Conservation (phyloP, 2,797 vertebrate genomes). For the Spea hammondii region DNA sequence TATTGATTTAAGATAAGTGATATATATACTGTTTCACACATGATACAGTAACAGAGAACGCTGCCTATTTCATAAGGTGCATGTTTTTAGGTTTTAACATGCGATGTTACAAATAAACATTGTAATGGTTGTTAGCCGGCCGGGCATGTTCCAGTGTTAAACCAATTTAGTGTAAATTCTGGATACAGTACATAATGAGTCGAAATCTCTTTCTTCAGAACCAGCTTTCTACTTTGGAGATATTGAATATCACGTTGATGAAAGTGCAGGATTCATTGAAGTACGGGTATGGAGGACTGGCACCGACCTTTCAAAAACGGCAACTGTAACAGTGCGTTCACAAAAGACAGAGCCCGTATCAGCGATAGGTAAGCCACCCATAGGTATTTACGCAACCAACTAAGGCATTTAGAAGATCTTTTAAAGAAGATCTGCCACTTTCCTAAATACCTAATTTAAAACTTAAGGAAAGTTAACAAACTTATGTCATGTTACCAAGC, state of each 20-base stretch:
- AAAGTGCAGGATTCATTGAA: slow-evolving; percentile 82
- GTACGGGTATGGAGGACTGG: slow-evolving; percentile 86
- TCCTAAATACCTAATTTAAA: too few species aligned
- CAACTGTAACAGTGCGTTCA: slow-evolving; percentile 85
- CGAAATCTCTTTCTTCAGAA: slow-evolving; percentile 62
- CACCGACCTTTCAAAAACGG: slow-evolving; percentile 82
- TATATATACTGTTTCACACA: background rate
- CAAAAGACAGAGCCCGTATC: slow-evolving; percentile 82
- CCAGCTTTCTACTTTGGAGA: slow-evolving; percentile 87
- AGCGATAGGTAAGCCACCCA: slow-evolving; percentile 78
- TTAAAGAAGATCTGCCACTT: too few species aligned
- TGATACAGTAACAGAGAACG: background rate
- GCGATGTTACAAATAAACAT: too few species aligned
- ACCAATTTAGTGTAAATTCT: too few species aligned
- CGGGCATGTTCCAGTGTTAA: too few species aligned
- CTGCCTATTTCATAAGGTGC: too few species aligned
- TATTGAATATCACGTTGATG: slow-evolving; percentile 79
- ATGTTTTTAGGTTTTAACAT: too few species aligned
- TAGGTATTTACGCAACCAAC: too few species aligned
- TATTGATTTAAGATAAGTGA: background rate
- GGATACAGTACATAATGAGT: background rate
- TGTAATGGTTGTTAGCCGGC: too few species aligned
- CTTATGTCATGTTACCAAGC: too few species aligned
- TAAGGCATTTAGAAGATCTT: too few species aligned
- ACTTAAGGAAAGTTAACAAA: too few species aligned